Conservation (phyloP, 2,797 vertebrate species). For the Toxotes lorentzi region DNA sequence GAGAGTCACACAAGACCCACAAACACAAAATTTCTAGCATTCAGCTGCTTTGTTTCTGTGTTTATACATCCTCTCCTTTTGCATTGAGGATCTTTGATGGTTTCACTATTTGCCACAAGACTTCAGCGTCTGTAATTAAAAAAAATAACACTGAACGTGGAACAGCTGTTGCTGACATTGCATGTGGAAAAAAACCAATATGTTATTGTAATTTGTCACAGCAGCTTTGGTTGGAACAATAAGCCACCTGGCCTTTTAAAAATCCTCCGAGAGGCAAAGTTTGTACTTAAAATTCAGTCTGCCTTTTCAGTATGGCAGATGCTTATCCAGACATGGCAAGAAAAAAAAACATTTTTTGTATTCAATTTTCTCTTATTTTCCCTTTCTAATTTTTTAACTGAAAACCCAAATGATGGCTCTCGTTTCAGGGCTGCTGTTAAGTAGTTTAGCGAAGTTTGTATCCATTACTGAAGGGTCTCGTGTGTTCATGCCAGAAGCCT, state of each 20-base stretch:
- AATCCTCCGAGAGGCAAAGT: slow-evolving; percentile 21
- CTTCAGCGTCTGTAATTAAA: slow-evolving; percentile 13
- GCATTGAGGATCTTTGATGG: neutral
- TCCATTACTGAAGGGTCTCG: slow-evolving; percentile 27
- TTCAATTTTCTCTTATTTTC: slow-evolving; percentile 5
- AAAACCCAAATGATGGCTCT: neutral
- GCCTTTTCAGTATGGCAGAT: slow-evolving; percentile 18
- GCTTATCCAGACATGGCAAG: neutral
- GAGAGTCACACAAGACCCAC: neutral
- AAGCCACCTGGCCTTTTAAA: slow-evolving; percentile 38
- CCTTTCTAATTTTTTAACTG: neutral
- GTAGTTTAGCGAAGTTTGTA: slow-evolving; percentile 29
- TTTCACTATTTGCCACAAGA: slow-evolving; percentile 5
- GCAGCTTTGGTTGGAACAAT: slow-evolving; percentile 25
- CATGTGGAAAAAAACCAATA: slow-evolving; percentile 22
- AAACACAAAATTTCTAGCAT: neutral
- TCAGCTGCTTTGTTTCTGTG: slow-evolving; percentile 1
- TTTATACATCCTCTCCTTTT: neutral
- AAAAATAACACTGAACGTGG: slow-evolving; percentile 6
- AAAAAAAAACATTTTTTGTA: neutral
- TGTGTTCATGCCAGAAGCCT: slow-evolving; percentile 15
- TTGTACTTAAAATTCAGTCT: neutral
- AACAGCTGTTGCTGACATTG: slow-evolving; percentile 51
- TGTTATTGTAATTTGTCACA: slow-evolving; percentile 24
- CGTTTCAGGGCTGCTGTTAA: slow-evolving; percentile 24